A percentile compares a stretch with the other conserved stretches of the same genome.
phyloP scores from a whole-genome alignment of 2,113 vertebrate species.

The Scomber colias region DNA sequence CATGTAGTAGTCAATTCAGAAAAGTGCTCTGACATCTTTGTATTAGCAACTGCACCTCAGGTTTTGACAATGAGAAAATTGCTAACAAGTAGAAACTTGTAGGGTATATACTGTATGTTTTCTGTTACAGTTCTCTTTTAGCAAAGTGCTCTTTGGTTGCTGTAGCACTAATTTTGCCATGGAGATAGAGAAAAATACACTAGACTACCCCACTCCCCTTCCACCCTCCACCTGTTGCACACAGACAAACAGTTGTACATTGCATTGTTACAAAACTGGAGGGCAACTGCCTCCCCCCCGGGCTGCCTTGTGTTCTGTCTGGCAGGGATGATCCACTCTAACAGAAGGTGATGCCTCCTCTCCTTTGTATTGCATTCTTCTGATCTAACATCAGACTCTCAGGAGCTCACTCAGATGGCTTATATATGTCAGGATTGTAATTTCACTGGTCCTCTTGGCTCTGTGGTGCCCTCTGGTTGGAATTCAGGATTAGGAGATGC shows the following conservation, averaged over 20 bases:
- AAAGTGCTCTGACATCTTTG: not conserved
- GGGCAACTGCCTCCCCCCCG: slow-evolving; percentile 51
- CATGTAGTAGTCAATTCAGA: not conserved
- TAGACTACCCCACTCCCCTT: slow-evolving; percentile 55
- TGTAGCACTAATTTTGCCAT: slow-evolving; percentile 72
- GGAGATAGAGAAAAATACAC: slow-evolving; percentile 73
- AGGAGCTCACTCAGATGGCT: slow-evolving; percentile 32
- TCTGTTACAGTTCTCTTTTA: slow-evolving; percentile 27
- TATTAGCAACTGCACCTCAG: slow-evolving; percentile 30
- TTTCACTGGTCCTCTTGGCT: slow-evolving; percentile 23
- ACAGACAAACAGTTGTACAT: slow-evolving; percentile 76
- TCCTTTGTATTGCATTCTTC: slow-evolving; percentile 59
- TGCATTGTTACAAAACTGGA: slow-evolving; percentile 74
- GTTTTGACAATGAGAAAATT: slow-evolving; percentile 24
- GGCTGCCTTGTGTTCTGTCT: slow-evolving; percentile 45
- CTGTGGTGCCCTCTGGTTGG: slow-evolving; percentile 3
- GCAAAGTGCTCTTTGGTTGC: slow-evolving; percentile 49
- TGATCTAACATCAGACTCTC: slow-evolving; percentile 53
- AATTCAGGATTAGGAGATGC: slow-evolving; percentile 31
- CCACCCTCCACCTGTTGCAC: slow-evolving; percentile 77
- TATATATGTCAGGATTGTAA: slow-evolving; percentile 28
- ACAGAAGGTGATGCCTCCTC: slow-evolving; percentile 63
- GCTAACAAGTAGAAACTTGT: slow-evolving; percentile 44
- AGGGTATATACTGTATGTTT: slow-evolving; percentile 9
- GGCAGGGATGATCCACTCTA: slow-evolving; percentile 53